These are phyloP conservation scores for Lasioglossum lativentre DNA, from an alignment of 2,888 invertebrate species.

Conservation along the genomic window DNA sequence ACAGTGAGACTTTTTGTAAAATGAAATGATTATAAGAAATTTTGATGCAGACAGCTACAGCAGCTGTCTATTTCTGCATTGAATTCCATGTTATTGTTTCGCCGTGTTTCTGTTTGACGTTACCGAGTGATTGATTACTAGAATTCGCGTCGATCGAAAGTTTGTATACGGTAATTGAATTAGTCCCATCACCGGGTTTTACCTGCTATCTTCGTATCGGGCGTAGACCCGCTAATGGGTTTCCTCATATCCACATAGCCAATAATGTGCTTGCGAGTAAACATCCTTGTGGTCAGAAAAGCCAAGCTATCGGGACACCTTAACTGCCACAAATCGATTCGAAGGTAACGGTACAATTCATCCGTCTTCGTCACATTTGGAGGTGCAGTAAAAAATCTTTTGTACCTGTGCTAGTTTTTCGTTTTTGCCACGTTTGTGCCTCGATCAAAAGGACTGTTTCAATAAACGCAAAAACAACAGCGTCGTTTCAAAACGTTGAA, in stretches of 20 bases:
- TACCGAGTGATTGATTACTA: not conserved
- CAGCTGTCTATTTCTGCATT: not conserved
- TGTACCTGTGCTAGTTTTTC: too few relatives aligned
- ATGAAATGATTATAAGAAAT: not conserved
- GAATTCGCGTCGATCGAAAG: not conserved
- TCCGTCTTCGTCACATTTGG: not conserved
- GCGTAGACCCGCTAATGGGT: not conserved
- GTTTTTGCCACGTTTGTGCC: too few relatives aligned
- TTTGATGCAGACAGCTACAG: not conserved
- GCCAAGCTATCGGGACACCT: not conserved
- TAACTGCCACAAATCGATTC: not conserved
- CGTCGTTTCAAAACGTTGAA: too few relatives aligned
- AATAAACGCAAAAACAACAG: too few relatives aligned
- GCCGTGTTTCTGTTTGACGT: not conserved
- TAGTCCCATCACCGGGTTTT: conserved; percentile 3
- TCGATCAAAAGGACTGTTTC: too few relatives aligned
- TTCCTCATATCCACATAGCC: not conserved
- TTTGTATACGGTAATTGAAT: conserved; percentile 28
- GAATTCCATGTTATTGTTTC: not conserved
- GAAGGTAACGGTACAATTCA: not conserved
- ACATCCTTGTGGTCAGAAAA: not conserved
- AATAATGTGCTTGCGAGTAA: not conserved
- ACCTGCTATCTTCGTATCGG: conserved; percentile 3
- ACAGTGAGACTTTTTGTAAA: not conserved
- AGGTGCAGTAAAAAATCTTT: too few relatives aligned